Percentiles rank a stretch among this genome's conserved stretches.
Conservation (phyloP, 2,888 invertebrate species). For the Pantelozetes paolii region DNA sequence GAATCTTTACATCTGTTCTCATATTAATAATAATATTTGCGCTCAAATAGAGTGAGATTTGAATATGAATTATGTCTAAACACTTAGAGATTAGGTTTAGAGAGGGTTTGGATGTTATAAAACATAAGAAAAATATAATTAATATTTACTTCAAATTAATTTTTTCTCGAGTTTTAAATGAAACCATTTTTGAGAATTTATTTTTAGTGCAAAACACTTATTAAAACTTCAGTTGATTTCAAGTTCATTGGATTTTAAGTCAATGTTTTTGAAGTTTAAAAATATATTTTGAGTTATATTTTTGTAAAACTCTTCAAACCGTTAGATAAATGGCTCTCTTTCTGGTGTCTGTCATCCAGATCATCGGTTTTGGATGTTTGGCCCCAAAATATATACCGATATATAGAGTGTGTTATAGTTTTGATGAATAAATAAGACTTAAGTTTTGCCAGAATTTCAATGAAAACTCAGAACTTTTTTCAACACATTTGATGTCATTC, state of each 20-base stretch:
- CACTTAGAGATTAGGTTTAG: too few species aligned
- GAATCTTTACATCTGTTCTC: slow-evolving; percentile 25
- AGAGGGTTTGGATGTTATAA: too few species aligned
- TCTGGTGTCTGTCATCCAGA: neutral
- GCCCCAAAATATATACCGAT: neutral
- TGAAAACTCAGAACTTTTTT: too few species aligned
- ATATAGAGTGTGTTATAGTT: neutral
- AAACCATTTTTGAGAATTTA: neutral
- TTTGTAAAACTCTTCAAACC: neutral
- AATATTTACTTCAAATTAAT: neutral
- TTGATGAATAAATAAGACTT: too few species aligned
- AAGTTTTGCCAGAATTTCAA: too few species aligned
- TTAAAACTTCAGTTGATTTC: neutral
- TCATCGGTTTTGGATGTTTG: neutral
- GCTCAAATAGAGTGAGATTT: neutral
- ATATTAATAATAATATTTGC: slow-evolving; percentile 11
- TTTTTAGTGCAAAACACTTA: neutral
- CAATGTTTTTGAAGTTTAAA: neutral
- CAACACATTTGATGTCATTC: too few species aligned
- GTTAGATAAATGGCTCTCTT: slow-evolving; percentile 13
- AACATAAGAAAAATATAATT: neutral
- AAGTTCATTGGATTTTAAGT: neutral
- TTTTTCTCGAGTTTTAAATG: neutral
- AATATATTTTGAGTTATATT: slow-evolving; percentile 6
- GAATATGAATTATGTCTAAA: neutral